A percentile compares a stretch with the other conserved stretches of the same genome.
Evolutionary conservation across 2,888 invertebrate genomes (phyloP).

Genomic region (Ecliptopera silaceata): DNA sequence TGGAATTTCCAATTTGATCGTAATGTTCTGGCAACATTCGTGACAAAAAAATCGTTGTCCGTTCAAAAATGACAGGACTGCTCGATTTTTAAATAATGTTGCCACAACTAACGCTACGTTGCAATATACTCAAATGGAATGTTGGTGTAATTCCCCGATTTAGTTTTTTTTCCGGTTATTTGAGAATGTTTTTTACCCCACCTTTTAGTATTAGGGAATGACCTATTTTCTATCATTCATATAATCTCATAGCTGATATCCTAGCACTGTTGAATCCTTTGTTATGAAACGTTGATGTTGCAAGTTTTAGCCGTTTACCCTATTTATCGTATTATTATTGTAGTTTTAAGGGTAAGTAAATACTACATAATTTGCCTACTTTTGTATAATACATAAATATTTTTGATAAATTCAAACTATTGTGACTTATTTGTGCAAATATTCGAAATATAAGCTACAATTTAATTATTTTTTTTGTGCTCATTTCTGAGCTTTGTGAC

Average conservation of each 20-base stretch:
- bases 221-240: slow-evolving; percentile 59
- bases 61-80: slow-evolving; percentile 13
- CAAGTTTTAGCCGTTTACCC: slow-evolving; percentile 60
- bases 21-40: slow-evolving; percentile 70
- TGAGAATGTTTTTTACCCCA: slow-evolving; percentile 85
- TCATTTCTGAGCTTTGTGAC: too few relatives aligned
- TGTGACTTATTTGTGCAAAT: too few relatives aligned
- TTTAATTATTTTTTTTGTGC: too few relatives aligned
- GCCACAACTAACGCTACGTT: slow-evolving; percentile 68
- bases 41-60: slow-evolving; percentile 9
- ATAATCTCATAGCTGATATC: slow-evolving; percentile 71
- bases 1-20: slow-evolving; percentile 75
- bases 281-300: slow-evolving; percentile 71
- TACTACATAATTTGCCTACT: slow-evolving; percentile 50
- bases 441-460: neutral
- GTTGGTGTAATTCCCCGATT: slow-evolving; percentile 83
- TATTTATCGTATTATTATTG: slow-evolving; percentile 44
- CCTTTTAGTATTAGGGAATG: slow-evolving; percentile 78
- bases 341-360: slow-evolving; percentile 58
- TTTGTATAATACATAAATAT: neutral
- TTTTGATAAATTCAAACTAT: neutral
- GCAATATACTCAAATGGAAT: slow-evolving; percentile 85
- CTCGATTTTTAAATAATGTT: slow-evolving; percentile 57
- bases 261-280: slow-evolving; percentile 72
- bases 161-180: slow-evolving; percentile 48